Evolutionary conservation across 2,797 vertebrate genomes (phyloP), one percentile per base, ranked within the genome.

Genomic region (Manis crassicaudata): DNA sequence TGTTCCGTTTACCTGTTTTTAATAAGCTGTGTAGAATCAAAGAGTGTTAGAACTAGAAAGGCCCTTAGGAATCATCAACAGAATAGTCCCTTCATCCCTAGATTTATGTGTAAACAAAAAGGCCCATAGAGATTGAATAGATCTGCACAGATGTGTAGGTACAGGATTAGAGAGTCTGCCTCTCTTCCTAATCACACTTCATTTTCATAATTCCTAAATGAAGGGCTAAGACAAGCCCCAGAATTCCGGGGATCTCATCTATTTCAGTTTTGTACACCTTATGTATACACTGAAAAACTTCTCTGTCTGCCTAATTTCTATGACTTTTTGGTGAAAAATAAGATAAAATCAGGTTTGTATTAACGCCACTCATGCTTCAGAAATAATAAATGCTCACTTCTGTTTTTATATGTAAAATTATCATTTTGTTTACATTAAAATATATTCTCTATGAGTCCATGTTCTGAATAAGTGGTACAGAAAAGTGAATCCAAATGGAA

Each of bases 401-500:
- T 89, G 4, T 50, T 17, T 84, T 88, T 80, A 52, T 2, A 77
- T 46, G 21, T 73, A 88, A 88, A 84, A 75, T 88, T 85, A 60
- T 21, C 8, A 37, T 85, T 92, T 92, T 92, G 63, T 84, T 68
- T 62, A 29, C 77, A 52, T 37, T 65, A 62, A 75, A 35, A n/a
- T 40, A 67, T 80, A 67, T 83, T 89, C 58, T 67, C 32, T 58
- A 56, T 23, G 27, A 65, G 4, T 16, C 40, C 13, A 23, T n/a
- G 8, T 54, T 16, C 50, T 70, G 35, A 65, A 67, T 72, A 84
- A 68, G 5, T 63, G 65, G 67, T 65, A 21, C 2, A 67, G 60
- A 95, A 86, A 60, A 92, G 76, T 37, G 27, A 91, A 85, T 77
- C 54, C 6, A 68, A 84, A 85, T 50, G 54, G 16, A 67, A 76